phyloP scores from a whole-genome alignment of 2,797 vertebrate genomes.

The Microctenopoma stevenorrisi region DNA sequence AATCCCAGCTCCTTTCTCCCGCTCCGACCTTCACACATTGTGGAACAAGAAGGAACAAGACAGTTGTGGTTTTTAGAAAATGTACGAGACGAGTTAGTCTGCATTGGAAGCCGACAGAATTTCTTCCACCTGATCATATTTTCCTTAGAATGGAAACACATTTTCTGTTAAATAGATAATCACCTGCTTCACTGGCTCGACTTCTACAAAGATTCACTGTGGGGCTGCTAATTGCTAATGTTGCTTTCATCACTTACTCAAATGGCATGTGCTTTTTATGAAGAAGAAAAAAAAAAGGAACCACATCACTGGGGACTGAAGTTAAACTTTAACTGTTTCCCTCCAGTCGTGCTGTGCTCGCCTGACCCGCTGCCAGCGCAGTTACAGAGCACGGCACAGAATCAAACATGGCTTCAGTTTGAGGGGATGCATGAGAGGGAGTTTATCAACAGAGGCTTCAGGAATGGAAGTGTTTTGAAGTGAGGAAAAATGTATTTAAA shows the following conservation, averaged over 20 bases:
- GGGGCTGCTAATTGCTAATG: slow-evolving; percentile 55
- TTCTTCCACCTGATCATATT: background rate
- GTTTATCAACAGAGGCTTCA: slow-evolving; percentile 72
- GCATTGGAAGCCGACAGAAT: slow-evolving; percentile 5
- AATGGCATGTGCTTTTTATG: slow-evolving; percentile 44
- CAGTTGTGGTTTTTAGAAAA: slow-evolving; percentile 1
- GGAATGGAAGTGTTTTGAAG: slow-evolving; percentile 77
- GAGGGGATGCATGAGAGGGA: slow-evolving; percentile 60
- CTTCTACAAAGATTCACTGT: slow-evolving; percentile 29
- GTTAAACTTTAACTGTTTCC: slow-evolving; percentile 60
- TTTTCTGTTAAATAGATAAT: slow-evolving; percentile 25
- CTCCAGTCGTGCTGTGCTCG: slow-evolving; percentile 31
- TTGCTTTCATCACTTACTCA: slow-evolving; percentile 59
- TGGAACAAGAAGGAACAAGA: slow-evolving; percentile 6
- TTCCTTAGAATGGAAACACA: slow-evolving; percentile 21
- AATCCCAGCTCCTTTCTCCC: background rate
- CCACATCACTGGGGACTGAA: slow-evolving; percentile 44
- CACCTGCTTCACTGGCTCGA: slow-evolving; percentile 10
- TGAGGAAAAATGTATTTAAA: slow-evolving; percentile 64
- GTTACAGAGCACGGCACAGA: slow-evolving; percentile 45
- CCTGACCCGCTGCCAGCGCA: slow-evolving; percentile 68
- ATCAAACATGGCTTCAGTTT: slow-evolving; percentile 69
- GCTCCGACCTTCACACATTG: background rate
- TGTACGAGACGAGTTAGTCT: background rate
- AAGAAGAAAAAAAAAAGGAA: slow-evolving; percentile 32